phyloP scores from a whole-genome alignment of 2,888 invertebrate genomes.

The Luperina testacea region DNA sequence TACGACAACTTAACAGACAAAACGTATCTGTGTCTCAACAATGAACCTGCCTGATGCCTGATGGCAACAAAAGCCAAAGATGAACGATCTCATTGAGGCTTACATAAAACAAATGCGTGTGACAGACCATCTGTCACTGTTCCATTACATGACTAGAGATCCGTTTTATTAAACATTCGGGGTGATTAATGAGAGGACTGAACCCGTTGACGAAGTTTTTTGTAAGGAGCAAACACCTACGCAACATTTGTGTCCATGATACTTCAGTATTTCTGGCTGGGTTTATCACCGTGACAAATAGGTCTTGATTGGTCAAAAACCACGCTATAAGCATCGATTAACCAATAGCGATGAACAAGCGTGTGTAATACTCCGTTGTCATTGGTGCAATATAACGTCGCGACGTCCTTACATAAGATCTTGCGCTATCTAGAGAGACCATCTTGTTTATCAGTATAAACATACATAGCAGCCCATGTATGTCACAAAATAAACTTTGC shows the following conservation, averaged over 20 bases:
- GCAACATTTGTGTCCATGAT: slow-evolving; percentile 9
- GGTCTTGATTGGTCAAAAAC: neutral
- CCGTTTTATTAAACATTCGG: slow-evolving; percentile 61
- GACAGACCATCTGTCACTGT: slow-evolving; percentile 70
- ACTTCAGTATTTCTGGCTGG: slow-evolving; percentile 2
- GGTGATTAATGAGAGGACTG: slow-evolving; percentile 65
- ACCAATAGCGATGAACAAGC: neutral
- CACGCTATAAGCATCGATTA: neutral
- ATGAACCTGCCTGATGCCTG: slow-evolving; percentile 18
- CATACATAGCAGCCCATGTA: neutral
- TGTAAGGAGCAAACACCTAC: slow-evolving; percentile 21
- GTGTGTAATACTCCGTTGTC: neutral
- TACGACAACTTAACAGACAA: neutral
- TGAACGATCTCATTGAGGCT: slow-evolving; percentile 59
- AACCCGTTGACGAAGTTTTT: slow-evolving; percentile 31
- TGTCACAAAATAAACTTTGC: neutral
- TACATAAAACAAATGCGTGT: slow-evolving; percentile 66
- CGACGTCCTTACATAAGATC: neutral
- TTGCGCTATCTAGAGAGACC: neutral
- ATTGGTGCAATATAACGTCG: neutral
- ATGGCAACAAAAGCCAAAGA: slow-evolving; percentile 47
- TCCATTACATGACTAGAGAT: slow-evolving; percentile 53
- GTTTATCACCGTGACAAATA: neutral
- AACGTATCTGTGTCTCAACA: slow-evolving; percentile 7
- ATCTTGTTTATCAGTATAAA: slow-evolving; percentile 12